Evolutionary conservation across 2,888 invertebrate species (phyloP).

Genomic region (Drosophila mimica): DNA sequence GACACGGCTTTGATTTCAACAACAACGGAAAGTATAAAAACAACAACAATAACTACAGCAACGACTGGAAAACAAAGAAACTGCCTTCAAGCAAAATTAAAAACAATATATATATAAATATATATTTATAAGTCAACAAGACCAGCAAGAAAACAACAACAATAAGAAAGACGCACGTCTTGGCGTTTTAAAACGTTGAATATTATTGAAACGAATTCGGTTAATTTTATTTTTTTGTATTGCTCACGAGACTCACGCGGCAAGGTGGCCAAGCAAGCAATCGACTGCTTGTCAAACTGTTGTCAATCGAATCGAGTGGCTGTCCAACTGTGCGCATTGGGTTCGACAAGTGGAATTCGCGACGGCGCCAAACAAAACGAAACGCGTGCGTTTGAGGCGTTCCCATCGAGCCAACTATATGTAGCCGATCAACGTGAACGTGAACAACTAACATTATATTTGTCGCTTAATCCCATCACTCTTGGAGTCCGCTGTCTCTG

Average conservation of each 20-base stretch:
- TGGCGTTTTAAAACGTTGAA: slow-evolving; percentile 61
- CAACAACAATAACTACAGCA: slow-evolving; percentile 27
- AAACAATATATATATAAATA: neutral
- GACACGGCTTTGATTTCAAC: slow-evolving; percentile 53
- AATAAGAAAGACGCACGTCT: slow-evolving; percentile 56
- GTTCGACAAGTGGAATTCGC: slow-evolving; percentile 17
- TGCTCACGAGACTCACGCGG: neutral
- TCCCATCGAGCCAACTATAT: slow-evolving; percentile 50
- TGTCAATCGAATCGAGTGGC: slow-evolving; percentile 5
- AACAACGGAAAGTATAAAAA: slow-evolving; percentile 1
- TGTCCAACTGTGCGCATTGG: slow-evolving; percentile 9
- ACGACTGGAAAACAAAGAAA: slow-evolving; percentile 70
- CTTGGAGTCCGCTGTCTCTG: neutral
- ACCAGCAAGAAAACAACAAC: slow-evolving; percentile 38
- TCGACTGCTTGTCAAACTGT: slow-evolving; percentile 23
- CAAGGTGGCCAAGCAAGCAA: slow-evolving; percentile 7
- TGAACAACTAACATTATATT: neutral
- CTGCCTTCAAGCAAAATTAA: slow-evolving; percentile 49
- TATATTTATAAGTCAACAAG: slow-evolving; percentile 25
- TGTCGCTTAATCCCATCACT: neutral
- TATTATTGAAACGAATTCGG: slow-evolving; percentile 44
- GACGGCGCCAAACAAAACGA: slow-evolving; percentile 69
- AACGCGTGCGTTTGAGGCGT: slow-evolving; percentile 69
- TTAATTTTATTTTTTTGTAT: neutral
- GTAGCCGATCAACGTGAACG: slow-evolving; percentile 54